Conservation (phyloP, 2,113 vertebrate genomes). For the Geococcyx californianus region DNA sequence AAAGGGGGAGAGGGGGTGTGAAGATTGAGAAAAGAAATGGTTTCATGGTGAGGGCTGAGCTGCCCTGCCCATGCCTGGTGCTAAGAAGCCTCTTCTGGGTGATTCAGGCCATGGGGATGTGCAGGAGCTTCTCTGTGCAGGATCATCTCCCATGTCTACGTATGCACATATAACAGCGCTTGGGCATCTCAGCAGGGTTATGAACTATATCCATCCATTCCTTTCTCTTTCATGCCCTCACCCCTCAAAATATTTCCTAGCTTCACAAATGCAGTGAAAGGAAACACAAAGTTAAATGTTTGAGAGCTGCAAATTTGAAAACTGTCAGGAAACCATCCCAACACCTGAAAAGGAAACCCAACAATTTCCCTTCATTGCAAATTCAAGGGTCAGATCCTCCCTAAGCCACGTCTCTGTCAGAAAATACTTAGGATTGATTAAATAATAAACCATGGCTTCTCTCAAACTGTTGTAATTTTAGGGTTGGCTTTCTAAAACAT, state of each 20-base stretch:
- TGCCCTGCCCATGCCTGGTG: background rate
- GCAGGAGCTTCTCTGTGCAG: background rate
- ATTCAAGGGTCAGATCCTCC: background rate
- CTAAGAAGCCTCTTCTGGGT: background rate
- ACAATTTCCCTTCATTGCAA: background rate
- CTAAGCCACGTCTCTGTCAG: accelerated
- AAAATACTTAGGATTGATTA: background rate
- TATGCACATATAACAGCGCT: background rate
- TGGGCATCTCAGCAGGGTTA: background rate
- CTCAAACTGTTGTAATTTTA: background rate
- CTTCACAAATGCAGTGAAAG: background rate
- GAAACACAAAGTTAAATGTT: background rate
- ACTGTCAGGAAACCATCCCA: background rate
- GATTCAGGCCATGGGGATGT: background rate
- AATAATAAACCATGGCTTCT: background rate
- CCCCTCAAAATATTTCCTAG: background rate
- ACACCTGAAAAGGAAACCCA: background rate
- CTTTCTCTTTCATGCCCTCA: background rate
- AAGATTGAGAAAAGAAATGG: background rate
- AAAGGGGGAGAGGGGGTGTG: background rate
- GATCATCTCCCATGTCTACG: accelerated
- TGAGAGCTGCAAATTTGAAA: background rate
- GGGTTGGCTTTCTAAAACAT: background rate
- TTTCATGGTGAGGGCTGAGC: background rate
- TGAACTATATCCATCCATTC: background rate